Evolutionary conservation across 2,888 invertebrate species (phyloP), one percentile per base, ranked within the genome.

Genomic region (Drosophila conformis): DNA sequence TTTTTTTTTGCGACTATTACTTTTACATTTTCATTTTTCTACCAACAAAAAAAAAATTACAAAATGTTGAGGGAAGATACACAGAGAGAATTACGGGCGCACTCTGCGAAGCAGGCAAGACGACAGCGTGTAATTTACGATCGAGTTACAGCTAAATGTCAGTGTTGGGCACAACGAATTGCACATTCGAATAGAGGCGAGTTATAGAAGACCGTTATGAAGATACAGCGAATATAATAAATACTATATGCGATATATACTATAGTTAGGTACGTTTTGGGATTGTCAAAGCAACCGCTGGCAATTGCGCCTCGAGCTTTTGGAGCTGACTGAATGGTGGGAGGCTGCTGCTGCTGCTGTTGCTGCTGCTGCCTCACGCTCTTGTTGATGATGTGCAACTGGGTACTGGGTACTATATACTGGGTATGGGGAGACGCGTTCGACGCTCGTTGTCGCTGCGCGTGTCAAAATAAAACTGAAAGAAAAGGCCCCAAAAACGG

Each of bases 401-500:
- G 57, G 27, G 49, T 35, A 53, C 18, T 57, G 40, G 57, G 49
- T 36, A 49, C 67, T 67, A 57, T 53, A 35, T 38, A 38, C 42
- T 33, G 62, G 58, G 54, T 25, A 53, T 59, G 21, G 66, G 59
- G 46, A 53, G 56, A 75, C 54, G 61, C 75, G 76, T 52, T 57
- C 36, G 60, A 58, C 75, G 72, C 86, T 82, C 80, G 80, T 66
- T 85, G 75, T 56, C 85, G 84, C 70, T 72, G 87, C 89, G 87
- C 87, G 79, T 82, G 82, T 81, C 82, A 81, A 81, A 81, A 80
- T 78, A 73, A 80, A 87, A 90, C 90, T 87, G 83, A 88, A 89
- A 73, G 77, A 80, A 80, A 78, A 80, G 61, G 66, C 73, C 77
- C 78, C 81, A 69, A 78, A 78, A 76, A 75, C 76, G 58, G 66